Evolutionary conservation across 2,888 invertebrate genomes (phyloP).

Genomic region (Serripes groenlandicus): DNA sequence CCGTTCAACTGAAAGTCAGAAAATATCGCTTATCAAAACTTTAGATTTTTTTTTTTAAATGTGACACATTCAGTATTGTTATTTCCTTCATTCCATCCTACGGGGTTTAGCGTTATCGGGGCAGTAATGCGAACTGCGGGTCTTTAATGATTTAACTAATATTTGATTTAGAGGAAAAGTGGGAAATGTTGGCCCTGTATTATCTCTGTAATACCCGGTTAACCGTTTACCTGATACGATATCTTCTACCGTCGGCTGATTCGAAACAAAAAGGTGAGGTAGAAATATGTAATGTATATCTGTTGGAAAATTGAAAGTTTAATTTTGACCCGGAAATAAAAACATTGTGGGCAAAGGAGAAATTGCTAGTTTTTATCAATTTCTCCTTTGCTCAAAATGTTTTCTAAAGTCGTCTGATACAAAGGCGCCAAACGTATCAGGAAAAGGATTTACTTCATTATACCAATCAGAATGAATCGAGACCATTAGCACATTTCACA

Average conservation of each 20-base stretch:
- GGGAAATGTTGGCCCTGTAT: constrained; percentile 49
- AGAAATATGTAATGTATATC: neutral
- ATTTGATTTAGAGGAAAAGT: constrained; percentile 60
- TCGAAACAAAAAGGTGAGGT: neutral
- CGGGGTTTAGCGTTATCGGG: constrained; percentile 16
- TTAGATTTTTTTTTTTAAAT: no score
- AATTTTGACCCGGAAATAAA: no score
- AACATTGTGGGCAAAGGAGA: neutral
- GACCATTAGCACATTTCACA: no score
- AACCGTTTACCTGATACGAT: constrained; percentile 14
- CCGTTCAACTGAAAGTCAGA: no score
- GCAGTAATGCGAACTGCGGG: constrained; percentile 11
- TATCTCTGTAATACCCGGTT: constrained; percentile 51
- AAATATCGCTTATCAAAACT: no score
- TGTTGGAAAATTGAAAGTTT: neutral
- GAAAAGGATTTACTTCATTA: no score
- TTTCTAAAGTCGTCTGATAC: neutral
- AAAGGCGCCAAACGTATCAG: neutral
- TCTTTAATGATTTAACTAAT: constrained; percentile 60
- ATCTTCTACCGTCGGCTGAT: no score
- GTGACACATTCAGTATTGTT: no score
- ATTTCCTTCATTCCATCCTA: constrained; percentile 12
- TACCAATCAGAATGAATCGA: no score
- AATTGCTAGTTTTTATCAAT: neutral
- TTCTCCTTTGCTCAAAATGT: neutral